A percentile compares a stretch with the other conserved stretches of the same genome.
Evolutionary conservation across 2,113 vertebrate species (phyloP).

Genomic region (Arvicanthis niloticus): DNA sequence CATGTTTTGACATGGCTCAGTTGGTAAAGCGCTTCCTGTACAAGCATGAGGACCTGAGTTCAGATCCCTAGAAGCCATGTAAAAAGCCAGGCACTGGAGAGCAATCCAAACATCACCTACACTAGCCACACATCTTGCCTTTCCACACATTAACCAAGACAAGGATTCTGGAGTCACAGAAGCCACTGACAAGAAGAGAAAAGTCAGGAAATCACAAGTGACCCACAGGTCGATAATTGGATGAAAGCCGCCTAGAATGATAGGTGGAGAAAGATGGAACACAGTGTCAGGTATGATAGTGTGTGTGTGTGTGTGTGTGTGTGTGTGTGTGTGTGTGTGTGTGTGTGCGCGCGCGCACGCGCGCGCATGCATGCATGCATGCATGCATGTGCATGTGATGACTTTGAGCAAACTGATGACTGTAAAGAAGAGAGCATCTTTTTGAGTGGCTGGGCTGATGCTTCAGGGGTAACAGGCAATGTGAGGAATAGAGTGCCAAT

Average conservation of each 20-base stretch:
- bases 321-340: background rate
- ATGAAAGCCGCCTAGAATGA: background rate
- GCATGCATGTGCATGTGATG: too few relatives aligned
- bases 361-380: too few relatives aligned
- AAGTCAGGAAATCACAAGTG: background rate
- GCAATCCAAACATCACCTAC: background rate
- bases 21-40: background rate
- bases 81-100: background rate
- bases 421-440: background rate
- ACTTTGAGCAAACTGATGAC: background rate
- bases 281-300: background rate
- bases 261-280: constrained; percentile 5
- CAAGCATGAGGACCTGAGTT: background rate
- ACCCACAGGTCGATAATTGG: too few relatives aligned
- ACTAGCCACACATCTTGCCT: background rate
- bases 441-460: background rate
- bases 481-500: background rate
- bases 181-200: background rate
- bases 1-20: background rate
- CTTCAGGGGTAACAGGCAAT: background rate
- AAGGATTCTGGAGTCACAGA: background rate
- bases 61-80: background rate
- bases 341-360: too few relatives aligned
- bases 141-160: background rate
- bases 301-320: too few relatives aligned